Conservation (phyloP, 2,797 vertebrate genomes). For the Enteromius unitaeniatus region DNA sequence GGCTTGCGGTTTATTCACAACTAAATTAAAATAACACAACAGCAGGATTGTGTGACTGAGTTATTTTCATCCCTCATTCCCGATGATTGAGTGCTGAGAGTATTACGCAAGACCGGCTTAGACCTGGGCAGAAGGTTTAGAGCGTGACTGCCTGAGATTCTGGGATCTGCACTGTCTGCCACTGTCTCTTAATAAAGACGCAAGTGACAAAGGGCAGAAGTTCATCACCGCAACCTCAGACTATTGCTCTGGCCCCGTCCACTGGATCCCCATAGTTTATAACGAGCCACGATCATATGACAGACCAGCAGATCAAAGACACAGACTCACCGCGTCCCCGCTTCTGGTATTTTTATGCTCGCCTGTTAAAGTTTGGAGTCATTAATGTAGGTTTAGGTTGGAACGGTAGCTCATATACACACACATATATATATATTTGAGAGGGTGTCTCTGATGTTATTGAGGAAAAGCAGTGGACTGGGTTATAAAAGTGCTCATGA, state of each 20-base stretch:
- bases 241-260: conserved; percentile 4
- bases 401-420: conserved; percentile 30
- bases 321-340: background rate
- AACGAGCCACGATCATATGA: conserved; percentile 43
- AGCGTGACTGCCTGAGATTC: conserved; percentile 26
- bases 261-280: conserved; percentile 35
- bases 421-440: conserved; percentile 29
- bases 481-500: conserved; percentile 37
- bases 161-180: conserved; percentile 30
- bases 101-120: conserved; percentile 27
- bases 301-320: conserved; percentile 27
- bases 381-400: conserved; percentile 40
- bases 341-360: conserved; percentile 43
- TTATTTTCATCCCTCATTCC: conserved; percentile 47
- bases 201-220: conserved; percentile 41
- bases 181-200: conserved; percentile 44
- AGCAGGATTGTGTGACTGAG: conserved; percentile 22
- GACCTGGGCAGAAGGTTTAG: background rate
- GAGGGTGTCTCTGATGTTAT: conserved; percentile 12
- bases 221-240: conserved; percentile 40
- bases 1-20: conserved; percentile 55
- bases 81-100: conserved; percentile 16
- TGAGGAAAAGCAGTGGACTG: conserved; percentile 1
- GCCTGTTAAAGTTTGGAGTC: conserved; percentile 35
- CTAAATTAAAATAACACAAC: conserved; percentile 64